phyloP scores from a whole-genome alignment of 2,113 vertebrate genomes.

The Rynchops niger region DNA sequence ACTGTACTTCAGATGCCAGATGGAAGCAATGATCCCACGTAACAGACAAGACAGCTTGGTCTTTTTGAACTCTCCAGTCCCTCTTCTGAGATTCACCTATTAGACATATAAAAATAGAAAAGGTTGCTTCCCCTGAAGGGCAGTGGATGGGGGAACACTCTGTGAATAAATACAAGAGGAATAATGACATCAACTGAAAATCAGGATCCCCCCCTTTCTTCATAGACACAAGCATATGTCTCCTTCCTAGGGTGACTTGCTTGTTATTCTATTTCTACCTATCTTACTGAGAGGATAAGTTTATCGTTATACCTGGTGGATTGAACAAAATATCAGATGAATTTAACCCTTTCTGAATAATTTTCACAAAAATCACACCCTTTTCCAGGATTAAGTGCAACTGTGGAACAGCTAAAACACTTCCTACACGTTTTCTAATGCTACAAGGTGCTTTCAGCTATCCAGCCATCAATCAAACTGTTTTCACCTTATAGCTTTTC shows the following conservation, averaged over 20 bases:
- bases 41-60: background rate
- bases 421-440: background rate
- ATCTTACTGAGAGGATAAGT: background rate
- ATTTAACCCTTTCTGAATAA: background rate
- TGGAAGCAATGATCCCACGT: background rate
- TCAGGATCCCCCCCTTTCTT: background rate
- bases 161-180: background rate
- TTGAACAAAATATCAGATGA: background rate
- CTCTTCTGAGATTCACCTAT: background rate
- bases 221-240: background rate
- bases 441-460: background rate
- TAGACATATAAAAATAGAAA: background rate
- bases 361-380: background rate
- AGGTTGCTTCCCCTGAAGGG: background rate
- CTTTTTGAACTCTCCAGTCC: background rate
- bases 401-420: background rate
- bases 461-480: background rate
- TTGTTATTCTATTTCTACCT: background rate
- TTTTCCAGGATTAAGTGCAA: background rate
- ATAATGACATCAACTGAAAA: background rate
- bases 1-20: background rate
- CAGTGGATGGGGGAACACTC: background rate
- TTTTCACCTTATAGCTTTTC: background rate
- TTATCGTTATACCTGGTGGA: background rate
- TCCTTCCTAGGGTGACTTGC: background rate